These are phyloP conservation scores for Schizopygopsis pylzovi DNA, from an alignment of 2,797 vertebrate species.

Conservation along the genomic window DNA sequence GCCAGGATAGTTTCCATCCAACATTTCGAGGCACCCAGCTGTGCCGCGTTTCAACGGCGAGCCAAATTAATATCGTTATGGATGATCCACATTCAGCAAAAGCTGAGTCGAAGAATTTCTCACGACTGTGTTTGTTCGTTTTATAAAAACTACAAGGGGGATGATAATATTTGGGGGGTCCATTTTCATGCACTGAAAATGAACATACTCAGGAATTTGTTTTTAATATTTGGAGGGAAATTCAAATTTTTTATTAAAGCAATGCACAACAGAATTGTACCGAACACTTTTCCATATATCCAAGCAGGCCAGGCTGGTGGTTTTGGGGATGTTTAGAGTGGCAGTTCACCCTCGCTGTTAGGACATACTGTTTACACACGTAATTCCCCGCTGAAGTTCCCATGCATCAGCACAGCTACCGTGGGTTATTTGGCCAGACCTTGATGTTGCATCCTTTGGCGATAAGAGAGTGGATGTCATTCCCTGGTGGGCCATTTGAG, in stretches of 20 bases:
- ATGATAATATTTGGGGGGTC: neutral
- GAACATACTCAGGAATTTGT: neutral
- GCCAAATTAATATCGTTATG: conserved; percentile 44
- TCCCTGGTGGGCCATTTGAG: conserved; percentile 59
- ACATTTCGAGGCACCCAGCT: conserved; percentile 24
- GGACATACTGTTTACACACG: neutral
- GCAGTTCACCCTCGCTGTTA: neutral
- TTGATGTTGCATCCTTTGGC: conserved; percentile 79
- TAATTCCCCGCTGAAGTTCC: conserved; percentile 68
- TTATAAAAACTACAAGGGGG: neutral
- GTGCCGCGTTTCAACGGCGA: neutral
- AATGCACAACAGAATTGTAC: conserved; percentile 1
- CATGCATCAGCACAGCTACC: conserved; percentile 75
- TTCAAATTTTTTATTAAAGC: neutral
- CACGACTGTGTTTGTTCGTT: neutral
- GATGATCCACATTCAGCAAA: neutral
- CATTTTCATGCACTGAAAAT: neutral
- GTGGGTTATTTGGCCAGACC: conserved; percentile 65
- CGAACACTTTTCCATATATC: conserved; percentile 14
- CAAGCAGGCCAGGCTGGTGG: conserved; percentile 17
- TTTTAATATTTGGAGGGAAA: neutral
- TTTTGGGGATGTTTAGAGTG: conserved; percentile 37
- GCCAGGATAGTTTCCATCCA: conserved; percentile 52
- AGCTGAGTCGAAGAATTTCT: neutral
- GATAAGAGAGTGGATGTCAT: conserved; percentile 76